Conservation (phyloP, 1,140 invertebrate species). For the Oedothorax gibbosus region DNA sequence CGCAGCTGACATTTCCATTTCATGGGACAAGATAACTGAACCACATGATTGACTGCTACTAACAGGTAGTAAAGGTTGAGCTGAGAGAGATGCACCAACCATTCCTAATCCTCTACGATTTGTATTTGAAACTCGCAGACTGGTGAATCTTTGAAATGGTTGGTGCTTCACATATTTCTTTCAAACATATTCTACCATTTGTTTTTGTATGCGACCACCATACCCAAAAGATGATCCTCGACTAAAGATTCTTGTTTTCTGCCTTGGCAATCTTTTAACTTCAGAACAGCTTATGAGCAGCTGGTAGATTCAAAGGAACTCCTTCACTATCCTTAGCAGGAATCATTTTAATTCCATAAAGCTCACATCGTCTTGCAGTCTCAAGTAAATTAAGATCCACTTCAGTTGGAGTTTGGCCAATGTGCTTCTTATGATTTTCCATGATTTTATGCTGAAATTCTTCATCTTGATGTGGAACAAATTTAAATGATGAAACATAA, state of each 20-base stretch:
- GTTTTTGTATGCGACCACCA: slow-evolving; percentile 98
- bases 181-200: slow-evolving; percentile 97
- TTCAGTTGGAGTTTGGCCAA: slow-evolving; percentile 95
- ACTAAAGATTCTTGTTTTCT: slow-evolving; percentile 90
- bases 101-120: slow-evolving; percentile 64
- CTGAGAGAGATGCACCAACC: slow-evolving; percentile 64
- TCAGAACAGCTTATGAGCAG: slow-evolving; percentile 94
- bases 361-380: slow-evolving; percentile 95
- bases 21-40: slow-evolving; percentile 61
- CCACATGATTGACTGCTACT: slow-evolving; percentile 64
- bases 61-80: slow-evolving; percentile 66
- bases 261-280: slow-evolving; percentile 81
- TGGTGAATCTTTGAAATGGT: slow-evolving; percentile 80
- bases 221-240: slow-evolving; percentile 97
- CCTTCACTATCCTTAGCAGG: slow-evolving; percentile 95
- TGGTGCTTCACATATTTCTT: slow-evolving; percentile 96
- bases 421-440: slow-evolving; percentile 98
- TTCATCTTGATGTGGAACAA: slow-evolving; percentile 94
- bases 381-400: slow-evolving; percentile 97
- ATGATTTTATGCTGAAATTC: slow-evolving; percentile 96
- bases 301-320: slow-evolving; percentile 91
- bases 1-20: slow-evolving; percentile 30
- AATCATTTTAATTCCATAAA: slow-evolving; percentile 98
- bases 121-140: slow-evolving; percentile 63
- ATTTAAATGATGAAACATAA: slow-evolving; percentile 94